Percentiles rank a stretch among this genome's conserved stretches.
Evolutionary conservation across 2,113 vertebrate species (phyloP).

Genomic region (Columba janthina): DNA sequence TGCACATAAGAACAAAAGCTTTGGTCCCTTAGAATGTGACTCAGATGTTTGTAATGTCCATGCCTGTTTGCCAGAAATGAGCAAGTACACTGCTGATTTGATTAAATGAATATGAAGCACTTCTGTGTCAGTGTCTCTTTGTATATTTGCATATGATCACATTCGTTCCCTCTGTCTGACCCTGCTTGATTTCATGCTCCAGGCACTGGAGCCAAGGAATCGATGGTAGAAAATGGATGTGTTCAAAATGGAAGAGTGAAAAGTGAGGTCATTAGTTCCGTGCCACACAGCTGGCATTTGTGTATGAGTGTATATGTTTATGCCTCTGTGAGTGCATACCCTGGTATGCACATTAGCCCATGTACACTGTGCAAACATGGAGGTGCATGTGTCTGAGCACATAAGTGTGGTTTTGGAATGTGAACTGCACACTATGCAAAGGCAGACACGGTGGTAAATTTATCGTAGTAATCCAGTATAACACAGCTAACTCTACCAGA

Average conservation of each 20-base stretch:
- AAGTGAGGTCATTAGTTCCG: background rate
- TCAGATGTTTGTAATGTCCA: background rate
- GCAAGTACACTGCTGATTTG: background rate
- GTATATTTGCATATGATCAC: background rate
- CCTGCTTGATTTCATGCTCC: background rate
- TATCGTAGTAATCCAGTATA: background rate
- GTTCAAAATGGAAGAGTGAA: background rate
- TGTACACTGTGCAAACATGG: background rate
- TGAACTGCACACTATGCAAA: background rate
- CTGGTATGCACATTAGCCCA: background rate
- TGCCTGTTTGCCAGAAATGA: background rate
- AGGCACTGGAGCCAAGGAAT: background rate
- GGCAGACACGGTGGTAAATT: background rate
- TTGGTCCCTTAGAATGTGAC: background rate
- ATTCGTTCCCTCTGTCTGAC: background rate
- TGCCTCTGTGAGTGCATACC: background rate
- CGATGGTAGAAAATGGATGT: rapidly evolving
- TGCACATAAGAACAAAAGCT: background rate
- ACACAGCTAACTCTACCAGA: background rate
- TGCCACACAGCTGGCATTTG: background rate
- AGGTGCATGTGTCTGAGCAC: background rate
- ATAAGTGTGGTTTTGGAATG: background rate
- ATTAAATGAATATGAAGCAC: slow-evolving; percentile 49
- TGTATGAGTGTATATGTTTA: background rate
- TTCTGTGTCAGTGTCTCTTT: slow-evolving; percentile 7